Percentiles rank a stretch among this genome's conserved stretches.
Evolutionary conservation across 2,113 vertebrate genomes (phyloP).

Genomic region (Thinocorus orbignyianus): DNA sequence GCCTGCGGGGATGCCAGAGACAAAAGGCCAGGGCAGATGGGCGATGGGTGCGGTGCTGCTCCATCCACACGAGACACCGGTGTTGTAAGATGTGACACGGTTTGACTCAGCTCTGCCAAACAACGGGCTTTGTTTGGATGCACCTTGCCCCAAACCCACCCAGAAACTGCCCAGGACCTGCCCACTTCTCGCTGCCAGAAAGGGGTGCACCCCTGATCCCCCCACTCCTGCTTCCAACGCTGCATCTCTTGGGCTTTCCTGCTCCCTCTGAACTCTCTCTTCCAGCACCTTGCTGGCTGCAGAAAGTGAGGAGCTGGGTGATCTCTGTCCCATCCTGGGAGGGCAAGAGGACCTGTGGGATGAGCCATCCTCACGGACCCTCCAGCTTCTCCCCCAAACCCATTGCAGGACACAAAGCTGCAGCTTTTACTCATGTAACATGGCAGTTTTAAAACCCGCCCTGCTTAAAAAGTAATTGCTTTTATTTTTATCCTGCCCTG

Average conservation of each 20-base stretch:
- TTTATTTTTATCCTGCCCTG: not conserved
- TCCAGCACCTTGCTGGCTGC: rapidly evolving
- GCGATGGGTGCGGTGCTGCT: rapidly evolving
- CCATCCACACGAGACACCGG: rapidly evolving
- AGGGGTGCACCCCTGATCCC: not conserved
- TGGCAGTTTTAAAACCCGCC: not conserved
- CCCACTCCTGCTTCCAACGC: not conserved
- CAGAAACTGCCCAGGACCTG: not conserved
- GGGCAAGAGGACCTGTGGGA: rapidly evolving
- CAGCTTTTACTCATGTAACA: not conserved
- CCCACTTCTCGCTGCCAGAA: not conserved
- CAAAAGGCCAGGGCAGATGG: not conserved
- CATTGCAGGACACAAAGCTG: not conserved
- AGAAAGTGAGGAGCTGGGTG: not conserved
- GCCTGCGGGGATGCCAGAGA: not conserved
- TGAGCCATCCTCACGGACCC: rapidly evolving
- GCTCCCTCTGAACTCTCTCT: not conserved
- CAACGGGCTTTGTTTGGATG: rapidly evolving
- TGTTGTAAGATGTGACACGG: rapidly evolving
- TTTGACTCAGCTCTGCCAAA: not conserved
- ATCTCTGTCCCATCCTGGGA: not conserved
- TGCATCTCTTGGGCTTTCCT: rapidly evolving
- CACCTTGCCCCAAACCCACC: not conserved
- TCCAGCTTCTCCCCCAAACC: not conserved
- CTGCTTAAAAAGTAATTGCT: not conserved